Evolutionary conservation across 2,888 invertebrate species (phyloP), one percentile per base, ranked within the genome.

Genomic region (Itoplectis maculator): DNA sequence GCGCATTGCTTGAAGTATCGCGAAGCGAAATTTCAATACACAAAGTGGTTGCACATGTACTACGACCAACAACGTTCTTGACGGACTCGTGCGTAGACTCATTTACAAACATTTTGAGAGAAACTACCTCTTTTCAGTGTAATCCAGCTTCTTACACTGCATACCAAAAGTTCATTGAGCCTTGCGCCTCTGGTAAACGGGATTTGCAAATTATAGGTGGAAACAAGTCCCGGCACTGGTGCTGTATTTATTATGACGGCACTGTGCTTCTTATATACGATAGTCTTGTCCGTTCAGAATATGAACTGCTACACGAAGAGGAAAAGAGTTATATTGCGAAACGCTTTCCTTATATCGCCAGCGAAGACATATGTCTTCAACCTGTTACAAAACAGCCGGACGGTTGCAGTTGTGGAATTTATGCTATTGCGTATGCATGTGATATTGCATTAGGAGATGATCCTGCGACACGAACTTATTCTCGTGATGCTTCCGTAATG

Each of bases 121-220:
- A 65, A 23, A 65, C 42, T 23, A 20, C 45, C 4, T 20, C 18
- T 2, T 65, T 65, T 20, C 45, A 23, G 20, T 20, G 42, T 13
- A 42, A 65, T 13, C 20, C 63, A 1, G 63, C 63, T 42, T 63
- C 15, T 42, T 63, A 63, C 18, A 66, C 66, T 23, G 66, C 23
- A 20, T 66, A 66, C 20, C 20, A 8, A n/a, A 23, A 18, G n/a
- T 23, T 45, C 9, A 66, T 66, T 42, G 49, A 65, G 49, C 74
- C 78, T 8, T 81, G 70, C 40, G 37, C 6, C 9, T 8, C 9
- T 9, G 45, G 13, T 5, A 9, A 69, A 18, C 29, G 20, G 6
- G 81, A 82, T 61, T 13, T 83, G 13, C 82, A 81, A 69, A 79
- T 84, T 18, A 49, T 84, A 13, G 81, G 76, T 18, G 82, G 81